Conservation (phyloP, 2,888 invertebrate species). For the Argyresthia goedartella region DNA sequence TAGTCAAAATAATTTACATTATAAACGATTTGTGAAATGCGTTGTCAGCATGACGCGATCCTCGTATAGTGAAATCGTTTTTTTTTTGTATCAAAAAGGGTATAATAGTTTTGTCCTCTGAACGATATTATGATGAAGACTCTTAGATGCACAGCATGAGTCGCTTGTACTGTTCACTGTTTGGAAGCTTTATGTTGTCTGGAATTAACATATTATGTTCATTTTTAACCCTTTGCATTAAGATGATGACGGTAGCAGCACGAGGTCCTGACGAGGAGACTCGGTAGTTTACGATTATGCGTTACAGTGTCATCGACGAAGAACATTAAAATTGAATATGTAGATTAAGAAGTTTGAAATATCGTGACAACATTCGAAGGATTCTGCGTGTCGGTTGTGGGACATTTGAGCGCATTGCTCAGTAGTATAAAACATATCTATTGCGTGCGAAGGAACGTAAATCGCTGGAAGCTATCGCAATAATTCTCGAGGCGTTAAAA, state of each 20-base stretch:
- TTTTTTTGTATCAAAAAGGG: conserved; percentile 32
- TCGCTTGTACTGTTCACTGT: conserved; percentile 40
- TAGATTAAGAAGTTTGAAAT: neutral
- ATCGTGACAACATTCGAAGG: neutral
- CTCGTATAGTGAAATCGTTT: conserved; percentile 33
- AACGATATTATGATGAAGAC: conserved; percentile 54
- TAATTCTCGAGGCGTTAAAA: conserved; percentile 57
- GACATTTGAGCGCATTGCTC: conserved; percentile 14
- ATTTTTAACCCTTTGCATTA: conserved; percentile 46
- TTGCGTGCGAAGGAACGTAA: conserved; percentile 16
- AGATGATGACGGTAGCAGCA: conserved; percentile 23
- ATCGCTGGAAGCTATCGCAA: conserved; percentile 21
- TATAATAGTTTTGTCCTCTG: conserved; percentile 51
- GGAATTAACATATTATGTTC: conserved; percentile 50
- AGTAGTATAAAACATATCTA: conserved; percentile 31
- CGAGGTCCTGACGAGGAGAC: conserved; percentile 20
- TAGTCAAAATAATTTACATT: conserved; percentile 48
- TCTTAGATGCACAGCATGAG: conserved; percentile 56
- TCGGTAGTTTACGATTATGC: conserved; percentile 34
- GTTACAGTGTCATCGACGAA: conserved; percentile 19
- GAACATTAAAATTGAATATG: neutral
- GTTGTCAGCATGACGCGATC: conserved; percentile 63
- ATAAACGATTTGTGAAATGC: conserved; percentile 61
- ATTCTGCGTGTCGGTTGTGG: neutral
- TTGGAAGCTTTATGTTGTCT: conserved; percentile 45